phyloP scores from a whole-genome alignment of 30 jellyfish, hydroid and myxozoan species.

The Rhopilema esculentum region DNA sequence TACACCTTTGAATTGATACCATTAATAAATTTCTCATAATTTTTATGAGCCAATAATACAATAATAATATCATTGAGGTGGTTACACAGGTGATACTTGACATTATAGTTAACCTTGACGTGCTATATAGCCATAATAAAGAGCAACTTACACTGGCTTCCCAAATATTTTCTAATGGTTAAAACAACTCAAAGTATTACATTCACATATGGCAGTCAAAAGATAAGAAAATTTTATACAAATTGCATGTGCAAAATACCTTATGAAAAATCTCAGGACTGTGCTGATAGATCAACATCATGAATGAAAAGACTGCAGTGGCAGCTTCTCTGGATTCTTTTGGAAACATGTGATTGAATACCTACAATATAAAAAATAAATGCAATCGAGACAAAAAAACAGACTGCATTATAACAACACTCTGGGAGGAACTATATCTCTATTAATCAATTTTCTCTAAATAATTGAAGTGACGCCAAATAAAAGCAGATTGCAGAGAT shows the following conservation, averaged over 20 bases:
- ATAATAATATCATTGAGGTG: no score
- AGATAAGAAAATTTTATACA: no score
- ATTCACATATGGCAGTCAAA: no score
- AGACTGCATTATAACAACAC: neutral
- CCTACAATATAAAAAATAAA: conserved; percentile 47
- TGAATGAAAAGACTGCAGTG: conserved; percentile 73
- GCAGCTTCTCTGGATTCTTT: conserved; percentile 77
- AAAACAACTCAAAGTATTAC: no score
- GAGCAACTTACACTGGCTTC: no score
- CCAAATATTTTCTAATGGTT: no score
- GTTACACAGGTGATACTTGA: no score
- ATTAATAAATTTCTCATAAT: no score
- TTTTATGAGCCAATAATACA: no score
- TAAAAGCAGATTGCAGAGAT: neutral
- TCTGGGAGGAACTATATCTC: neutral
- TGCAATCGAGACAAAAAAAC: neutral
- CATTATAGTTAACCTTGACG: no score
- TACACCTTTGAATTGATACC: no score
- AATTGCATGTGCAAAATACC: conserved; percentile 38
- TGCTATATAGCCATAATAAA: neutral
- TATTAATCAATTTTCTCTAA: neutral
- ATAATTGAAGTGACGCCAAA: no score
- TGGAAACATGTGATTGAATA: conserved; percentile 64
- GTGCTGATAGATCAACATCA: conserved; percentile 75
- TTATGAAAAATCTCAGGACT: conserved; percentile 76